Evolutionary conservation across 1,140 invertebrate genomes (phyloP).

Genomic region (Drosophila willistoni): DNA sequence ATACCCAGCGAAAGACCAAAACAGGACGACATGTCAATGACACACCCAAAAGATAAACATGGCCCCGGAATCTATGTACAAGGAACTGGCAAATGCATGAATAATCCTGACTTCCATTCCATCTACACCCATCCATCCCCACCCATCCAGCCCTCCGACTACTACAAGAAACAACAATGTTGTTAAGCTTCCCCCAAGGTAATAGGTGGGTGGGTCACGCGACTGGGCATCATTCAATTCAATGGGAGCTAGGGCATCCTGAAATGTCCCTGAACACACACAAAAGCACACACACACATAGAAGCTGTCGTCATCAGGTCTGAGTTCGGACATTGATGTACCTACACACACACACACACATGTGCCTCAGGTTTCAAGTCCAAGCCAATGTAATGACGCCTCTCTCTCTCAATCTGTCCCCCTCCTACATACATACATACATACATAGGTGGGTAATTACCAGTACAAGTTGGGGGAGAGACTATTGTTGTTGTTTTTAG

Average conservation of each 20-base stretch:
- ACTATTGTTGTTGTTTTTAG: conserved; percentile 13
- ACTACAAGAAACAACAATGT: conserved; percentile 17
- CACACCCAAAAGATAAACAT: conserved; percentile 68
- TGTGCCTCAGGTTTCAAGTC: conserved; percentile 46
- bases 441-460: conserved; percentile 48
- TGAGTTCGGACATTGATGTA: conserved; percentile 27
- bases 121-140: not conserved
- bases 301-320: conserved; percentile 13
- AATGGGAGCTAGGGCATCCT: conserved; percentile 19
- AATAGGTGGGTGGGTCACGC: conserved; percentile 14
- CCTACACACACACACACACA: not conserved
- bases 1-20: not conserved
- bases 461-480: conserved; percentile 28
- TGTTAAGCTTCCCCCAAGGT: conserved; percentile 32
- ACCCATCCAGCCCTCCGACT: not conserved
- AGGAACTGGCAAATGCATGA: conserved; percentile 52
- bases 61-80: conserved; percentile 30
- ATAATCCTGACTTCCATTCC: conserved; percentile 50
- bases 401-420: conserved; percentile 22
- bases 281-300: not conserved
- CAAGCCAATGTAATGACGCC: conserved; percentile 46
- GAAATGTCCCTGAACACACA: conserved; percentile 19
- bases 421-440: conserved; percentile 26
- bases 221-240: conserved; percentile 17
- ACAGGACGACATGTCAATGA: conserved; percentile 55